Conservation (phyloP, 2,113 vertebrate genomes). For the Podocnemis expansa region DNA sequence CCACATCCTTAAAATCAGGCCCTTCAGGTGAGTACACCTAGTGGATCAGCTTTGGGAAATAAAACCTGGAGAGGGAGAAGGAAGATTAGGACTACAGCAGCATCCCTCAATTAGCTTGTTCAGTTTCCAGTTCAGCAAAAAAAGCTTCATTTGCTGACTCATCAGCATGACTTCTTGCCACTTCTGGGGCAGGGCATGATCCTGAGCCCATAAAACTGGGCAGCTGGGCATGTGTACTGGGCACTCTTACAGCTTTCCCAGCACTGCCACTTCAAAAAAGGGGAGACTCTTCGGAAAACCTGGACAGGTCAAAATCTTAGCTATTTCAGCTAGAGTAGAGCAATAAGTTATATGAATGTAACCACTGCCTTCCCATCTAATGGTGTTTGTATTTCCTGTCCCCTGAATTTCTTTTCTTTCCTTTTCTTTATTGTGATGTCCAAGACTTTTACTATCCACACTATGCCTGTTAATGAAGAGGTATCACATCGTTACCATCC, state of each 20-base stretch:
- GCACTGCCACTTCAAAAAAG: too few relatives aligned
- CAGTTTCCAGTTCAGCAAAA: background rate
- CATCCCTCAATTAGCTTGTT: background rate
- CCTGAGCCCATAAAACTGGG: too few relatives aligned
- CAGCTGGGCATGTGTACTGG: too few relatives aligned
- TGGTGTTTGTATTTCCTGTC: background rate
- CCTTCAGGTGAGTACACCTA: background rate
- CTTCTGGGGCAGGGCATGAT: background rate
- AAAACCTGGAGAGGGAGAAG: background rate
- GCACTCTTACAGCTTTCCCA: too few relatives aligned
- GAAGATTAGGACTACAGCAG: background rate
- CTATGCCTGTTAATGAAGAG: too few relatives aligned
- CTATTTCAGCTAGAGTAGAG: background rate
- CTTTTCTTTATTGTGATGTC: background rate
- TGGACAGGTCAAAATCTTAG: background rate
- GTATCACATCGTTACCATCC: background rate
- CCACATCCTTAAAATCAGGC: background rate
- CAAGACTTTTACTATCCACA: background rate
- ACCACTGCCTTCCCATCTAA: background rate
- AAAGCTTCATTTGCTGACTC: background rate
- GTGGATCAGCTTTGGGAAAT: background rate
- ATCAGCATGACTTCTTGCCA: background rate
- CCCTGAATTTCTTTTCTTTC: too few relatives aligned
- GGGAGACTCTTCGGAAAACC: too few relatives aligned
- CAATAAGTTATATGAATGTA: background rate